A percentile compares a stretch with the other conserved stretches of the same genome.
These are phyloP conservation scores for Crossocerus cetratus DNA, from an alignment of 2,888 invertebrate species.

Conservation along the genomic window DNA sequence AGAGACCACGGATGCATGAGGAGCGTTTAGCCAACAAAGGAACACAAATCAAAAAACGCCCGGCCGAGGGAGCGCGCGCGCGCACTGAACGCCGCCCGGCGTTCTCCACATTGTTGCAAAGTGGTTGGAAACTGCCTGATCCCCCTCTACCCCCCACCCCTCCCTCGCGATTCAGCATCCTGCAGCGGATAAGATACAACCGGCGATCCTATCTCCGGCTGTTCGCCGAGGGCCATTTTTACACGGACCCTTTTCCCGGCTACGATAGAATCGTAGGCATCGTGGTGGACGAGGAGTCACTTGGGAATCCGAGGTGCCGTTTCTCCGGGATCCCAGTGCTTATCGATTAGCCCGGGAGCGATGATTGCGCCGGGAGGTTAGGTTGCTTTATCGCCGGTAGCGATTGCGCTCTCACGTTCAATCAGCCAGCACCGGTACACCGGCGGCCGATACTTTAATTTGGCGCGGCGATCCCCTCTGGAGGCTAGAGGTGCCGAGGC, in stretches of 20 bases:
- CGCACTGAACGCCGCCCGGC: constrained; percentile 9
- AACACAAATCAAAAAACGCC: constrained; percentile 43
- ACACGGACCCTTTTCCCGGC: too few species aligned
- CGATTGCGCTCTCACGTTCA: background rate
- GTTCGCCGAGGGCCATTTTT: too few species aligned
- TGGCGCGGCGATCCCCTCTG: background rate
- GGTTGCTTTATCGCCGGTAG: background rate
- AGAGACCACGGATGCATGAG: constrained; percentile 45
- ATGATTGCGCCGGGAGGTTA: background rate
- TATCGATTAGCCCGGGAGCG: background rate
- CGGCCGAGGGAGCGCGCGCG: constrained; percentile 1
- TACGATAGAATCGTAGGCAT: too few species aligned
- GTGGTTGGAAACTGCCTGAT: background rate
- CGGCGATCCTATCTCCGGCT: too few species aligned
- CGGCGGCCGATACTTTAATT: background rate
- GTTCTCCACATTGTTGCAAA: constrained; percentile 48
- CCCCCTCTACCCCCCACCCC: too few species aligned
- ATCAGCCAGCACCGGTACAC: background rate
- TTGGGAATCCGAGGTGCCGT: too few species aligned
- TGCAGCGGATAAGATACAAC: too few species aligned
- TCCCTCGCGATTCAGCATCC: too few species aligned
- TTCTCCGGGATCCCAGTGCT: background rate
- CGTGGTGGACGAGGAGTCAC: too few species aligned
- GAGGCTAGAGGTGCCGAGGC: constrained; percentile 11
- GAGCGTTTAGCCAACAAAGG: constrained; percentile 50